Base-by-base conservation (phyloP, 1,140 invertebrate species). In the Pinna nobilis region DNA sequence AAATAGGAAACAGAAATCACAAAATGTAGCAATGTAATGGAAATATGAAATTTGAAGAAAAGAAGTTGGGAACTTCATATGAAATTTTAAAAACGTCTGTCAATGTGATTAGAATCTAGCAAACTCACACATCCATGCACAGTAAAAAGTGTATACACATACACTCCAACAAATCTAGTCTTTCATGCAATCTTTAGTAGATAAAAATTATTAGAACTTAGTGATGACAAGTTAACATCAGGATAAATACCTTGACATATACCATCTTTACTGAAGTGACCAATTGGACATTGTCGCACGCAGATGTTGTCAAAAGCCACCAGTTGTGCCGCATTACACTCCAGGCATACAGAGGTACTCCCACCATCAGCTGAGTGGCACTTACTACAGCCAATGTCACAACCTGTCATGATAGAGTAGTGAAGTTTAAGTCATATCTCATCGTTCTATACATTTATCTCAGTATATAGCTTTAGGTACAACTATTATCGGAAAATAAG, bases 161-260 rank as follows among this genome's bases (percentile, higher is more conserved):
- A 9, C 39, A n/a, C n/a, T n/a, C n/a, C n/a, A n/a, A n/a, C n/a
- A n/a, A n/a, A n/a, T n/a, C n/a, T n/a, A n/a, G n/a, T n/a, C n/a
- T n/a, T n/a, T n/a, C n/a, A n/a, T n/a, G n/a, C n/a, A n/a, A n/a
- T n/a, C n/a, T n/a, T n/a, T n/a, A n/a, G n/a, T n/a, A n/a, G n/a
- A n/a, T n/a, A n/a, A n/a, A n/a, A n/a, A n/a, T n/a, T n/a, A n/a
- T n/a, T n/a, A n/a, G n/a, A n/a, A n/a, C n/a, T n/a, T n/a, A n/a
- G n/a, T n/a, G n/a, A n/a, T n/a, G n/a, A n/a, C n/a, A n/a, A n/a
- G n/a, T n/a, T n/a, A n/a, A n/a, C n/a, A n/a, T n/a, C 11, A 32
- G 44, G 35, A 23, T 23, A 25, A 66, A 64, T 47, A 82, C 80
- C 64, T 65, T 65, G 65, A 49, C 80, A 82, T 3, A 82, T 76